These are phyloP conservation scores for Cyanoramphus novaezelandiae DNA, from an alignment of 2,113 vertebrate genomes.

Conservation along the genomic window DNA sequence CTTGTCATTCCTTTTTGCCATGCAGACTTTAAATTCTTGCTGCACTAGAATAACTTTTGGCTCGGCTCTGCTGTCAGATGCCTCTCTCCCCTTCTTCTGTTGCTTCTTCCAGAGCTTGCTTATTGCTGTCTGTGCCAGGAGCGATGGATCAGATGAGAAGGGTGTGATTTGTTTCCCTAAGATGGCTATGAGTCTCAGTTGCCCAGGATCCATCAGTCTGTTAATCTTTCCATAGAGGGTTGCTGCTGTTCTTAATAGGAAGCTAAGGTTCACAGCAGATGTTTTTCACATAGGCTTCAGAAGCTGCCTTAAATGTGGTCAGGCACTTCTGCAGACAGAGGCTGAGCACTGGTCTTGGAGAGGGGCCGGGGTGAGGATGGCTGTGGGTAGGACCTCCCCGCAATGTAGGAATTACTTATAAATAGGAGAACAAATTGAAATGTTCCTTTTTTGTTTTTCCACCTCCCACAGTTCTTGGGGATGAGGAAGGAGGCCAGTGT, in stretches of 20 bases:
- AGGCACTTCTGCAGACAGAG: not conserved
- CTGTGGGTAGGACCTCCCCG: not conserved
- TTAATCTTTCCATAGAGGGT: not conserved
- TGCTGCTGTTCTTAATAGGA: not conserved
- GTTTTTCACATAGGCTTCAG: not conserved
- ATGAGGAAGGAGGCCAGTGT: not conserved
- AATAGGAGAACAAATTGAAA: not conserved
- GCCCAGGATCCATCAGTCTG: not conserved
- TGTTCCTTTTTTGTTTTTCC: not conserved
- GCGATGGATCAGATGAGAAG: fast-evolving
- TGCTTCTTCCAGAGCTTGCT: not conserved
- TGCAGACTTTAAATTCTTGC: not conserved
- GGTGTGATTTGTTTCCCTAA: not conserved
- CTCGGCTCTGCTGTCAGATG: not conserved
- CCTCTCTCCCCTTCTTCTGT: not conserved
- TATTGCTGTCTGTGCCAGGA: fast-evolving
- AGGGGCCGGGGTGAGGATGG: not conserved
- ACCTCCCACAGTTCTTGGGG: not conserved
- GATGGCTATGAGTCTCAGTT: not conserved
- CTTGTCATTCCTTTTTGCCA: not conserved
- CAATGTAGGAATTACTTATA: not conserved
- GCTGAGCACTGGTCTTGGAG: not conserved
- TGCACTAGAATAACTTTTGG: not conserved
- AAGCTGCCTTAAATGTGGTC: not conserved
- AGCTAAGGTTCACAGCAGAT: not conserved